Evolutionary conservation across 92 coral and sea anemone species (phyloP), one percentile per base, ranked within the genome.

Genomic region (Parazoanthus atlanticus): DNA sequence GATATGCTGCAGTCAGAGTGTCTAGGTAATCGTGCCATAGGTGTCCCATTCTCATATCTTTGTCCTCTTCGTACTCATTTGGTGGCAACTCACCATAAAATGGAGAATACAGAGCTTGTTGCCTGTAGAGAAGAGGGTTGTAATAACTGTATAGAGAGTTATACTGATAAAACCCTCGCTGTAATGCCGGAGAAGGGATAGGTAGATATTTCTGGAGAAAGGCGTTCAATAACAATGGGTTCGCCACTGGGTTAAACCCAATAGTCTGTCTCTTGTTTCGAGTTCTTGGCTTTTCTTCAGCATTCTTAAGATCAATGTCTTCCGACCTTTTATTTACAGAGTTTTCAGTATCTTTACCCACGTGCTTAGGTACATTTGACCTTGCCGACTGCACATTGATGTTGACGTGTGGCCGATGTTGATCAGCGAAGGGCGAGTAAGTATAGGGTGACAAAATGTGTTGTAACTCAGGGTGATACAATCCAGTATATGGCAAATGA

Each of bases 301-400:
- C 40, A 26, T 25, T 46, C 65, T 9, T 30, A 17, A 19, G 25
- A 21, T 47, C 78, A 65, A 92, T 92, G 73, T 94, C 85, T 33
- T 89, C 91, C 71, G 90, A 82, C 76, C 94, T 82, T 81, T 69
- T 86, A 2, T 34, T 88, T 19, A 79, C 36, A 31, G 90, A 80
- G 76, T 88, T 91, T 74, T 88, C 90, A 19, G 70, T 43, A 32
- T 88, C 67, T 58, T 67, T 46, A 6, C 89, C 86, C n/a, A 23
- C 54, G 9, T 16, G 23, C 72, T 69, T 78, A 13, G 97, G 97
- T 64, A 97, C 91, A 26, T 74, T 69, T 30, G 99, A 97, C 79
- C 96, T 94, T 66, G 93, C 94, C 0, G 99, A 91, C 72, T 97
- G 95, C 49, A 97, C 96, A 84, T 95, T 97, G n/a, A 97, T 94